Evolutionary conservation across 2,888 invertebrate species (phyloP).

Genomic region (Euplagia quadripunctaria): DNA sequence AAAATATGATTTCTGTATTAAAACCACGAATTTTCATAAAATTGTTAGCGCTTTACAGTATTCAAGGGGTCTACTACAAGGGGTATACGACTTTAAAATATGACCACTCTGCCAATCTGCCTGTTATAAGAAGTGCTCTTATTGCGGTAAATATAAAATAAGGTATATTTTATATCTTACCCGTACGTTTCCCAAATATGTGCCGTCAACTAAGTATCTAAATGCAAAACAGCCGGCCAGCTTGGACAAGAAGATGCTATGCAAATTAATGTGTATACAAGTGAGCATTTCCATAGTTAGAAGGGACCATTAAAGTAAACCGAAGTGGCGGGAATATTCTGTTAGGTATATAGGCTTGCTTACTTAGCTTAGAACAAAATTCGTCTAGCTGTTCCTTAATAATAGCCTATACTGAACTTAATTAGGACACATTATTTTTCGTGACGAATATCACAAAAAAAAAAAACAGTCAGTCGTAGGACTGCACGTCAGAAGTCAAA

Average conservation of each 20-base stretch:
- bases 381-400: no score
- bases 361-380: background rate
- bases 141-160: background rate
- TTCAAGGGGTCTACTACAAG: no score
- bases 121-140: background rate
- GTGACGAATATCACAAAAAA: background rate
- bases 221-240: slow-evolving; percentile 42
- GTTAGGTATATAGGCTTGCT: slow-evolving; percentile 28
- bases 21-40: no score
- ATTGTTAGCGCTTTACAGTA: no score
- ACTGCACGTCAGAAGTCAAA: no score
- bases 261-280: slow-evolving; percentile 68
- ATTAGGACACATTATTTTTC: background rate
- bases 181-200: background rate
- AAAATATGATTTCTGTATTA: no score
- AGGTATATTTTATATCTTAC: background rate
- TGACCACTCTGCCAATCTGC: background rate
- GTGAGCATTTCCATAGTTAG: slow-evolving; percentile 37
- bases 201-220: slow-evolving; percentile 34
- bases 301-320: slow-evolving; percentile 25
- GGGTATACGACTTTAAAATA: no score
- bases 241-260: slow-evolving; percentile 60
- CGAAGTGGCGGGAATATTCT: slow-evolving; percentile 38
- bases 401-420: no score
- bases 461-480: no score